A percentile compares a stretch with the other conserved stretches of the same genome.
Evolutionary conservation across 2,797 vertebrate species (phyloP).

Genomic region (Myiothlypis coronata): DNA sequence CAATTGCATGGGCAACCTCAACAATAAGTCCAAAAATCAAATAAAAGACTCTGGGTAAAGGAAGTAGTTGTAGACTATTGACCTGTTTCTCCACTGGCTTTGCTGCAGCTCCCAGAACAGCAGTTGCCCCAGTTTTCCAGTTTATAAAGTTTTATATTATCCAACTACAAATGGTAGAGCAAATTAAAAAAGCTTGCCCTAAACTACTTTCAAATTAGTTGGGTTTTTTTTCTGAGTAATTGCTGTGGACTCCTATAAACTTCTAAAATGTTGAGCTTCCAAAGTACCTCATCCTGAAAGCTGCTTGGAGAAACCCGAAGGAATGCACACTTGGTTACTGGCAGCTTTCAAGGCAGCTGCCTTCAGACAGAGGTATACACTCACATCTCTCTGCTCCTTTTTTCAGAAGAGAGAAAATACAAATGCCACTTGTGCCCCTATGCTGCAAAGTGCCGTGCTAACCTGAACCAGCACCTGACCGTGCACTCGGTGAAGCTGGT

Average conservation of each 20-base stretch:
- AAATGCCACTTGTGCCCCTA: conserved; percentile 99
- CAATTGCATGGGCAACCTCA: neutral
- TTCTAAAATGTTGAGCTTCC: neutral
- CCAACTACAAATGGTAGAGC: neutral
- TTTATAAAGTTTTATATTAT: conserved; percentile 16
- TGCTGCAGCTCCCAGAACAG: neutral
- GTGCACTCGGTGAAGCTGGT: conserved; percentile 98
- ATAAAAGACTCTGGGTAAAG: neutral
- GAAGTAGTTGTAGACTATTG: neutral
- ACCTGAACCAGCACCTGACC: conserved; percentile 98
- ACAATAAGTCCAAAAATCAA: neutral
- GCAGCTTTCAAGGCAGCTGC: neutral
- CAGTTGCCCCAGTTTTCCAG: neutral
- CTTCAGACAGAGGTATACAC: neutral
- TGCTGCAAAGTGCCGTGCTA: conserved; percentile 97
- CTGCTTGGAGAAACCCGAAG: neutral
- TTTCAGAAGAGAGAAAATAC: conserved; percentile 96
- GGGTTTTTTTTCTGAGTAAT: neutral
- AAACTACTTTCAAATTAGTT: neutral
- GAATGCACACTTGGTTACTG: neutral
- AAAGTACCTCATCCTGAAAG: neutral
- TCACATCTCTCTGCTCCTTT: neutral
- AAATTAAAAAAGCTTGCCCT: neutral
- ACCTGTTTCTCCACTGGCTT: neutral
- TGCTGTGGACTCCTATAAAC: neutral